Conservation (phyloP, 2,113 vertebrate genomes). For the Centropus bengalensis region DNA sequence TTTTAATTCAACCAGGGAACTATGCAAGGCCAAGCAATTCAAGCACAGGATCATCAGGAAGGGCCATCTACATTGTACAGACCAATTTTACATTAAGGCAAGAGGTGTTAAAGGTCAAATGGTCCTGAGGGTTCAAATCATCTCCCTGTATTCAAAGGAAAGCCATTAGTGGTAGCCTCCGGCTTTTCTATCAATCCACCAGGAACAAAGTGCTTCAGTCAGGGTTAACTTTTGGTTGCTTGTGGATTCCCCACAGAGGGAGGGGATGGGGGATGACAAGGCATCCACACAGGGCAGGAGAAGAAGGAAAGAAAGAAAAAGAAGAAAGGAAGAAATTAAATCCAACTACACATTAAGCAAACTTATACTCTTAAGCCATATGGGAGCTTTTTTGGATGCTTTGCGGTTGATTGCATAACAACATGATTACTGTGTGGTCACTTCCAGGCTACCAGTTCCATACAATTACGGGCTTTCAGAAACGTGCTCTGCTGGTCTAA, state of each 20-base stretch:
- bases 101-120: background rate
- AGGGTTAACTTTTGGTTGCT: background rate
- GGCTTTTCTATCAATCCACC: background rate
- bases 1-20: background rate
- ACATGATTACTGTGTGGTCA: background rate
- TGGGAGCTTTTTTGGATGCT: background rate
- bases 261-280: background rate
- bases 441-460: conserved; percentile 36
- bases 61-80: background rate
- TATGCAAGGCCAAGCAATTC: background rate
- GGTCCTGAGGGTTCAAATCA: background rate
- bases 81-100: background rate
- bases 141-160: background rate
- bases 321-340: background rate
- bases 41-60: background rate
- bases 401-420: conserved; percentile 7
- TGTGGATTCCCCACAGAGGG: background rate
- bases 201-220: background rate
- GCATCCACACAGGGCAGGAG: background rate
- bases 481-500: background rate
- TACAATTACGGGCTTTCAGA: conserved; percentile 18
- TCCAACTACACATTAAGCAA: background rate
- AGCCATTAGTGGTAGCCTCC: background rate
- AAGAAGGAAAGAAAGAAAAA: background rate
- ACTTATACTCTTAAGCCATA: background rate